Percentiles rank a stretch among this genome's conserved stretches.
Conservation (phyloP, 2,797 vertebrate genomes). For the Nothura maculosa region DNA sequence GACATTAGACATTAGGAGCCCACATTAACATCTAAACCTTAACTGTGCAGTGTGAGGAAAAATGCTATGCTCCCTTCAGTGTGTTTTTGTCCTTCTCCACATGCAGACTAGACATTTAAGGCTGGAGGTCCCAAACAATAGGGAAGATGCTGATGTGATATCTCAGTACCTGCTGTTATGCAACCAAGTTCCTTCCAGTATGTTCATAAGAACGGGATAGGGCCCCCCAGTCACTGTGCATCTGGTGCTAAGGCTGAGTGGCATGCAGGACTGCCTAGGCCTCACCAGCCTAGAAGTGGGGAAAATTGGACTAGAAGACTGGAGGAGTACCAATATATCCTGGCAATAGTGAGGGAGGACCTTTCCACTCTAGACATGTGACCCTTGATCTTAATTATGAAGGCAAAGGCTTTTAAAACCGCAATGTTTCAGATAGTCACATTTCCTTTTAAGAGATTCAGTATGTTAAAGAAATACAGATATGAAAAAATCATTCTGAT, state of each 20-base stretch:
- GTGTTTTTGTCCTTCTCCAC: neutral
- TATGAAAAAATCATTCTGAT: neutral
- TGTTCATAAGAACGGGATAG: neutral
- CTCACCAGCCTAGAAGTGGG: neutral
- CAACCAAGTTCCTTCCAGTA: neutral
- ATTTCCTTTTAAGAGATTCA: neutral
- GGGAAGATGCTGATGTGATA: neutral
- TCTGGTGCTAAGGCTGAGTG: neutral
- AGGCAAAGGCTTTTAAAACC: neutral
- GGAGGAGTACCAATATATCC: too few species aligned
- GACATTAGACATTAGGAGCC: neutral
- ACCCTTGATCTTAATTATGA: neutral
- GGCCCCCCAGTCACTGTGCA: neutral
- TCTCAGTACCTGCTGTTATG: fast-evolving
- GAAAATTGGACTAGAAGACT: neutral
- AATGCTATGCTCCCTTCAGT: neutral
- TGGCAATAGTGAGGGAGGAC: neutral
- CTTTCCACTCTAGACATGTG: neutral
- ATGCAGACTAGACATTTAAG: neutral
- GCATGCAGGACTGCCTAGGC: neutral
- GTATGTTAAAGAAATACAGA: neutral
- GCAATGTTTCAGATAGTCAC: neutral
- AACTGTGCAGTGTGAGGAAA: neutral
- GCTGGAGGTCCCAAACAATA: fast-evolving
- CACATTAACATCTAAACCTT: neutral